Evolutionary conservation across 2,888 invertebrate species (phyloP).

Genomic region (Pyrrhosoma nymphula): DNA sequence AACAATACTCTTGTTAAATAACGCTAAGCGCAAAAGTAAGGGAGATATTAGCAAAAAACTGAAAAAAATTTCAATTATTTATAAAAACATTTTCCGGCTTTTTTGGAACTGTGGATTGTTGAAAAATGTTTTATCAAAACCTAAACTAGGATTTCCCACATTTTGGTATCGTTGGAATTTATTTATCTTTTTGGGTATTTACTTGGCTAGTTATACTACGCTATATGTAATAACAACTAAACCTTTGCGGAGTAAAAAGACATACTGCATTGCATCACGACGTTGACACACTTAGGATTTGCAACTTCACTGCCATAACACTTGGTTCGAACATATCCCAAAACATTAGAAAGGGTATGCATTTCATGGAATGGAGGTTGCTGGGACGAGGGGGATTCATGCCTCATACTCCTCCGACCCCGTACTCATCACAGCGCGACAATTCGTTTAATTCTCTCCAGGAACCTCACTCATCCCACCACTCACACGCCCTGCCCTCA

Average conservation of each 20-base stretch:
- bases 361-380: neutral
- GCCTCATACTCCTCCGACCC: neutral
- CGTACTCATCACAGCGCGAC: neutral
- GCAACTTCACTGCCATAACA: neutral
- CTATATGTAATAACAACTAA: too few relatives aligned
- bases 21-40: too few relatives aligned
- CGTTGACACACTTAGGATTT: neutral
- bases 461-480: neutral
- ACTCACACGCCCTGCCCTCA: neutral
- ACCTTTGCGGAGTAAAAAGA: neutral
- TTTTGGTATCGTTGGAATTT: too few relatives aligned
- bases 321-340: neutral
- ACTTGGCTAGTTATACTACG: too few relatives aligned
- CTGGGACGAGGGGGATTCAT: neutral
- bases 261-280: neutral
- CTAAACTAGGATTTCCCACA: too few relatives aligned
- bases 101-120: too few relatives aligned
- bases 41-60: too few relatives aligned
- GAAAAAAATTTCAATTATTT: too few relatives aligned
- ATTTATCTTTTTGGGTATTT: too few relatives aligned
- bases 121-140: too few relatives aligned
- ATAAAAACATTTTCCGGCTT: too few relatives aligned
- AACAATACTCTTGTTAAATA: too few relatives aligned
- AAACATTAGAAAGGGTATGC: neutral
- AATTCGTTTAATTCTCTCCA: slow-evolving; percentile 4